Evolutionary conservation across 2,797 vertebrate species (phyloP).

Genomic region (Scleropages formosus): DNA sequence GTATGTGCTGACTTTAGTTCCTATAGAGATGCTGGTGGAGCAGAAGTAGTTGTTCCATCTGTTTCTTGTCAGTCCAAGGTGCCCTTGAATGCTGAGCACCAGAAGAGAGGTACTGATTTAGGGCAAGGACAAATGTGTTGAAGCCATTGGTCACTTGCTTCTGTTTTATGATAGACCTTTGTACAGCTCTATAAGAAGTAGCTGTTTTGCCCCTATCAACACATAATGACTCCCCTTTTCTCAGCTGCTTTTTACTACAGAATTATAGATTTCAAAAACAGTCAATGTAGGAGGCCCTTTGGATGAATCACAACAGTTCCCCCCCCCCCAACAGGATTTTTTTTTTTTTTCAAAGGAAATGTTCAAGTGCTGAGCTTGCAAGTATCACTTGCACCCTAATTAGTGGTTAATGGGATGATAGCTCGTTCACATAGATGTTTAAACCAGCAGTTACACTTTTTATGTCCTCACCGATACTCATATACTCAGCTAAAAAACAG

Average conservation of each 20-base stretch:
- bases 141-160: no score
- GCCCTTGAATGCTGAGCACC: slow-evolving; percentile 19
- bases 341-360: neutral
- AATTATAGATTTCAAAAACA: neutral
- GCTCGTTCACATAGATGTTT: neutral
- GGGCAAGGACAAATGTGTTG: neutral
- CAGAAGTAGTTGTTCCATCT: slow-evolving; percentile 31
- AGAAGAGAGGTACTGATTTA: slow-evolving; percentile 13
- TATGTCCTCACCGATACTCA: no score
- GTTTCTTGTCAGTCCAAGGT: slow-evolving; percentile 23
- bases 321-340: no score
- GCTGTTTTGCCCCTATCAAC: no score
- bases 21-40: slow-evolving; percentile 50
- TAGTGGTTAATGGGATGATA: neutral
- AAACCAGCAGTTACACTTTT: neutral
- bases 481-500: no score
- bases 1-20: slow-evolving; percentile 57
- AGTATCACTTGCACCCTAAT: neutral
- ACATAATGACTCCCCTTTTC: no score
- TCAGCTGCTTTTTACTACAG: no score
- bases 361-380: neutral
- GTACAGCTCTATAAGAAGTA: no score
- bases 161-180: no score
- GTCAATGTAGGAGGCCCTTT: neutral
- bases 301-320: neutral